phyloP scores from a whole-genome alignment of 2,113 vertebrate genomes.

The Nyctibius bracteatus region DNA sequence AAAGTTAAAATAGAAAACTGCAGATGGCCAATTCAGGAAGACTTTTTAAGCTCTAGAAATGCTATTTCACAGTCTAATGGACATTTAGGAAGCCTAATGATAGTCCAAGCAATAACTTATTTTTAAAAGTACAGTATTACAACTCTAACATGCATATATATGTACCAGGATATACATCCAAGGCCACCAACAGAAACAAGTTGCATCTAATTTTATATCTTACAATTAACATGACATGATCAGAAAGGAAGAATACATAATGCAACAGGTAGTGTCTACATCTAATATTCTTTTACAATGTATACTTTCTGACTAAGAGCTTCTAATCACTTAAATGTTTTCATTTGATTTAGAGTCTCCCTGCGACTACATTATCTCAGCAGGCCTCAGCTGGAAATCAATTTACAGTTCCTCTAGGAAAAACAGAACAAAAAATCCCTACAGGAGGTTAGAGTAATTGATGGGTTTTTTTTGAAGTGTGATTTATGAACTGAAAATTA shows the following conservation, averaged over 20 bases:
- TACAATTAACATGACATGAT: neutral
- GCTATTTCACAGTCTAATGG: neutral
- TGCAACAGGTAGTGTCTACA: neutral
- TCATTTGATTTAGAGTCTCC: neutral
- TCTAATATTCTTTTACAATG: neutral
- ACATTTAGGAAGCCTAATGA: neutral
- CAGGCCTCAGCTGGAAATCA: neutral
- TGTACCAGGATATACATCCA: neutral
- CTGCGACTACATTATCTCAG: neutral
- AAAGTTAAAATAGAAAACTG: neutral
- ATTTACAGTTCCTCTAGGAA: neutral
- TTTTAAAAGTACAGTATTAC: neutral
- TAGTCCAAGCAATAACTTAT: neutral
- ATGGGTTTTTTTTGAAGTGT: accelerated
- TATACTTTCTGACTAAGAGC: neutral
- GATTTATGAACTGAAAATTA: neutral
- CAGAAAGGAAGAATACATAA: neutral
- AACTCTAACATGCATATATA: neutral
- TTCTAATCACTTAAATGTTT: neutral
- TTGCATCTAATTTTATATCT: neutral
- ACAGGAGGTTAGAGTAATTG: neutral
- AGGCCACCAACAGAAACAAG: neutral
- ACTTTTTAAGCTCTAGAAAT: neutral
- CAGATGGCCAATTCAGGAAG: neutral
- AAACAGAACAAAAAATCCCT: neutral